These are phyloP conservation scores for Siniperca scherzeri DNA, from an alignment of 2,797 vertebrate species.

Conservation along the genomic window DNA sequence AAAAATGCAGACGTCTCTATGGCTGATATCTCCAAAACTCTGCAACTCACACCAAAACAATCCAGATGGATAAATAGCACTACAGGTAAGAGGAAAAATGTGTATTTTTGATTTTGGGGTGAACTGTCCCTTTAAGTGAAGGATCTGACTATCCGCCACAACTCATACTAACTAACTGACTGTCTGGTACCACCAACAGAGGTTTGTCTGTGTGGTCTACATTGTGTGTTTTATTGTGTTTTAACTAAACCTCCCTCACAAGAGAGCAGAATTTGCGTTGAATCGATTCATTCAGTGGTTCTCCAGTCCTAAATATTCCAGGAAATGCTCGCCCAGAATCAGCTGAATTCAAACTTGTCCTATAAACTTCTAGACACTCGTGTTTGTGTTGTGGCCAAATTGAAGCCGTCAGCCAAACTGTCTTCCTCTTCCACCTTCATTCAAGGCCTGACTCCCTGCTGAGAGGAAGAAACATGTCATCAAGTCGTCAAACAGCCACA, in stretches of 20 bases:
- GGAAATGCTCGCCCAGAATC: not conserved
- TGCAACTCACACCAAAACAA: too few relatives aligned
- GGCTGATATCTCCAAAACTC: too few relatives aligned
- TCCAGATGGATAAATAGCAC: too few relatives aligned
- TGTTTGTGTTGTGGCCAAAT: slow-evolving; percentile 74
- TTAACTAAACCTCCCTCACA: not conserved
- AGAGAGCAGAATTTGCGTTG: not conserved
- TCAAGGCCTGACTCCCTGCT: slow-evolving; percentile 65
- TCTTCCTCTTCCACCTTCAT: slow-evolving; percentile 58
- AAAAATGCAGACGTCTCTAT: too few relatives aligned
- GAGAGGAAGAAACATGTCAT: slow-evolving; percentile 78
- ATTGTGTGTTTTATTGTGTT: not conserved
- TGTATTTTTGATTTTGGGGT: too few relatives aligned
- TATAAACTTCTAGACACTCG: slow-evolving; percentile 22
- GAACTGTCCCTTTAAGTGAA: not conserved
- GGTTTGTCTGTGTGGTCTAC: slow-evolving; percentile 25
- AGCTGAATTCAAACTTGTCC: slow-evolving; percentile 16
- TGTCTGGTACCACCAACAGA: not conserved
- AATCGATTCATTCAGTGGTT: not conserved
- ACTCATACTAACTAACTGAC: not conserved
- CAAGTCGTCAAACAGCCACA: slow-evolving; percentile 69
- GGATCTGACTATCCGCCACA: not conserved
- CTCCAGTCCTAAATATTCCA: not conserved
- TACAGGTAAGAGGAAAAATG: too few relatives aligned
- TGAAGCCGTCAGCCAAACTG: slow-evolving; percentile 74